Evolutionary conservation across 2,888 invertebrate species (phyloP).

Genomic region (Drosophila yooni): DNA sequence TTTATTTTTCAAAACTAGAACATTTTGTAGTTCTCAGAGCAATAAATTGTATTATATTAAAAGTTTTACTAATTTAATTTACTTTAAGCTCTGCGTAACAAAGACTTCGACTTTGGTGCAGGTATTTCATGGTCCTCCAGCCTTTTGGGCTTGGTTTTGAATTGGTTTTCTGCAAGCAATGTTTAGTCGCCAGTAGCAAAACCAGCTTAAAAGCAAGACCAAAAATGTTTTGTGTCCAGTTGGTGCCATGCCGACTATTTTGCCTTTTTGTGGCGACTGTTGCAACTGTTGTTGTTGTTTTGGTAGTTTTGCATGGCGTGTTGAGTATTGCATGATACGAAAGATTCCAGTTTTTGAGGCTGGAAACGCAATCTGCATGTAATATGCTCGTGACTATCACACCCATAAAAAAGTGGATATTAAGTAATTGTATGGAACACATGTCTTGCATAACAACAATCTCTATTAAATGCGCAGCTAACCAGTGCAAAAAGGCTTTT

Average conservation of each 20-base stretch:
- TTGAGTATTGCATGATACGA: constrained; percentile 53
- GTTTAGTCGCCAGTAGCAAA: constrained; percentile 32
- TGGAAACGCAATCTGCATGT: constrained; percentile 45
- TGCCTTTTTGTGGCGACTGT: constrained; percentile 26
- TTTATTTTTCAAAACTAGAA: too few relatives aligned
- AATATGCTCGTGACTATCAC: constrained; percentile 57
- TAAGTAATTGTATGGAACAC: constrained; percentile 46
- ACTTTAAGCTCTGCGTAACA: neutral
- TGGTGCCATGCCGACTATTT: constrained; percentile 28
- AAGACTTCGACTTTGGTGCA: neutral
- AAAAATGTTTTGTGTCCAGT: constrained; percentile 46
- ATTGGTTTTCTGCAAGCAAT: constrained; percentile 32
- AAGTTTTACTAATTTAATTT: neutral
- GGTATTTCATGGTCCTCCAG: constrained; percentile 17
- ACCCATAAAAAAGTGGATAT: constrained; percentile 43
- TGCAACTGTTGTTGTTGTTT: constrained; percentile 14
- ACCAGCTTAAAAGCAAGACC: constrained; percentile 41
- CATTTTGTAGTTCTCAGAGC: too few relatives aligned
- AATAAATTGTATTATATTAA: neutral
- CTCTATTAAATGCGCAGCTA: constrained; percentile 20
- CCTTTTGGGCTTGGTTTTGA: neutral
- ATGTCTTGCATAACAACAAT: constrained; percentile 34
- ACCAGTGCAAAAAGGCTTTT: constrained; percentile 3
- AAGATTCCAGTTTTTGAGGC: constrained; percentile 35
- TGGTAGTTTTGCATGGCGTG: constrained; percentile 37